Base-by-base conservation (phyloP, 1,140 invertebrate species). In the Brachionus calyciflorus region DNA sequence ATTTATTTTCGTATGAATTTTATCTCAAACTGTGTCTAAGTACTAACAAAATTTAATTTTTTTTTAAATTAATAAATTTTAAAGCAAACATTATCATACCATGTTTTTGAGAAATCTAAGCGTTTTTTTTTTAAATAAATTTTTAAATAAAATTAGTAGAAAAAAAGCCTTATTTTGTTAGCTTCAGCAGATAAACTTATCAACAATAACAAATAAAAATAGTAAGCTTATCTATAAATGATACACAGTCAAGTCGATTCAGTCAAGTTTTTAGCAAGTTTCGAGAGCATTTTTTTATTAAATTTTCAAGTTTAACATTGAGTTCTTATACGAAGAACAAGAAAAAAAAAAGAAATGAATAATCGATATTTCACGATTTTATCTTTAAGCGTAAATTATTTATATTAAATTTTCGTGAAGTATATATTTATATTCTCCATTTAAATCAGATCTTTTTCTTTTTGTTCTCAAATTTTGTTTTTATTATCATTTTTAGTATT, bases 371-470 rank as follows among this genome's bases (percentile, higher is more conserved):
- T 60, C 28, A 60, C 30, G 55, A 33, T 37, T 60, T 60, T 60
- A 60, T 60, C 55, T 60, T 60, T 37, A 40, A 60, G 55, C 55
- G 55, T 60, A 17, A 17, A 33, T 33, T 60, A 33, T 60, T 21
- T 40, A 60, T 33, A 33, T 30, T 37, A 19, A 33, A 33, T 60
- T 60, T 33, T 60, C 10, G 19, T 37, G 30, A 60, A 60, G 17
- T 60, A 60, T 60, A 33, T 60, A 28, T 28, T 60, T 37, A 28
- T 60, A 60, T 60, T 60, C 55, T 37, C 55, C 55, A 60, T 60
- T 60, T 60, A 60, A 60, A 60, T 60, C 55, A 60, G 55, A 60
- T 60, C 55, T 60, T 60, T 17, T n/a, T 55, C 33, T 55, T 28
- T 55, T 28, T 28, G 28, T 55, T 55, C 26, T 33, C 19, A 60